These are phyloP conservation scores for Otus sunia DNA, from an alignment of 2,113 vertebrate species.

Conservation along the genomic window DNA sequence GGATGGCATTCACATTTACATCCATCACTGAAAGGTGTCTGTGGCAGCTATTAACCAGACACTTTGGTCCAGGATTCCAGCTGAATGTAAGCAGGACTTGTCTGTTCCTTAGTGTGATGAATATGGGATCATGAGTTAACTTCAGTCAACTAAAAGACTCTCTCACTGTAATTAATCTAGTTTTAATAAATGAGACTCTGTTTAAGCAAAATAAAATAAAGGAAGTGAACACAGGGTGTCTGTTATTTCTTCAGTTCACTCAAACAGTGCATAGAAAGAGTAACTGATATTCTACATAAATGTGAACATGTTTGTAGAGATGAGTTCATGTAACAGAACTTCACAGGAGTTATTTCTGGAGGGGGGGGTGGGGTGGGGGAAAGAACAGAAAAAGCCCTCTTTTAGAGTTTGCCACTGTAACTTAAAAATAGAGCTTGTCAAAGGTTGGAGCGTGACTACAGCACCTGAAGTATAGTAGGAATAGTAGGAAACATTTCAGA, in stretches of 20 bases:
- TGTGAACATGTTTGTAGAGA: background rate
- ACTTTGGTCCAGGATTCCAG: background rate
- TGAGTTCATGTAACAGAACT: background rate
- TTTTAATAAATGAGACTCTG: background rate
- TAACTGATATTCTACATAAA: background rate
- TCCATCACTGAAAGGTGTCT: background rate
- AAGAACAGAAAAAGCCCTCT: background rate
- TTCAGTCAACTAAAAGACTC: background rate
- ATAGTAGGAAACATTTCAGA: background rate
- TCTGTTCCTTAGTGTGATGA: background rate
- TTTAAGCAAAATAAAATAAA: constrained; percentile 10
- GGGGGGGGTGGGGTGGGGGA: background rate
- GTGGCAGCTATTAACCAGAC: background rate
- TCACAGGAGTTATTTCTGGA: background rate
- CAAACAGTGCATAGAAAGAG: background rate
- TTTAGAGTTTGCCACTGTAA: background rate
- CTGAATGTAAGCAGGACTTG: background rate
- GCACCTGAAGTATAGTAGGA: background rate
- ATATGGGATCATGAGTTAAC: background rate
- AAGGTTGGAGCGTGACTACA: background rate
- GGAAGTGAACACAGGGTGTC: background rate
- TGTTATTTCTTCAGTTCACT: background rate
- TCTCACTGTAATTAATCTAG: background rate
- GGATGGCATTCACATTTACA: background rate
- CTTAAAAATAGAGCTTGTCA: background rate